Percentiles rank a stretch among this genome's conserved stretches.
These are phyloP conservation scores for Pheosia gnoma DNA, from an alignment of 2,888 invertebrate genomes.

Conservation along the genomic window DNA sequence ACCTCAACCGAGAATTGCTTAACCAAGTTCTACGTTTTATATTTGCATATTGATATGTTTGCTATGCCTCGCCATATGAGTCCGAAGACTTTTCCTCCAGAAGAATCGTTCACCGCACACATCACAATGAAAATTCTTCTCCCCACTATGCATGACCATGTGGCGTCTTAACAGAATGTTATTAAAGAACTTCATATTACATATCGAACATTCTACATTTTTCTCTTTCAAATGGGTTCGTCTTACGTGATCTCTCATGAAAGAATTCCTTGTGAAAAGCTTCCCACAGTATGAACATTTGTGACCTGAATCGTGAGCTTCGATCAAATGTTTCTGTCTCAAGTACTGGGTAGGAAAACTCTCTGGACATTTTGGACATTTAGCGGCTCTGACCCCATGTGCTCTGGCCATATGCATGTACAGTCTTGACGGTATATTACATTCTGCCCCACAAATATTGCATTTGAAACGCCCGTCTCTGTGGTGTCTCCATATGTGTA, in stretches of 20 bases:
- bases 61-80: conserved; percentile 79
- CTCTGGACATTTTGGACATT: conserved; percentile 73
- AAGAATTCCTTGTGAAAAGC: conserved; percentile 69
- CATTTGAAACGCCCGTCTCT: conserved; percentile 74
- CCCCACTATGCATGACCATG: conserved; percentile 79
- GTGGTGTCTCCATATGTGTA: conserved; percentile 77
- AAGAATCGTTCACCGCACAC: conserved; percentile 85
- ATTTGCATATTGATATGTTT: conserved; percentile 46
- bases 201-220: conserved; percentile 74
- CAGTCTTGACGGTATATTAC: conserved; percentile 73
- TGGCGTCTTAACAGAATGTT: conserved; percentile 70
- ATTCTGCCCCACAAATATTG: conserved; percentile 68
- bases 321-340: conserved; percentile 80
- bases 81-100: conserved; percentile 85
- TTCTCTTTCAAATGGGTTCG: conserved; percentile 76
- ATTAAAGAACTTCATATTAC: conserved; percentile 76
- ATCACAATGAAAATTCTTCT: conserved; percentile 84
- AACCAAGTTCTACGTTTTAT: not conserved
- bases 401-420: conserved; percentile 78
- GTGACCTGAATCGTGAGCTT: conserved; percentile 76
- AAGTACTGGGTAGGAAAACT: conserved; percentile 80
- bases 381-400: conserved; percentile 75
- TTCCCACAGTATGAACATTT: conserved; percentile 75
- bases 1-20: no score
- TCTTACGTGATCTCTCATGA: conserved; percentile 72